phyloP scores from a whole-genome alignment of 2,113 vertebrate species.

The Anoplopoma fimbria region DNA sequence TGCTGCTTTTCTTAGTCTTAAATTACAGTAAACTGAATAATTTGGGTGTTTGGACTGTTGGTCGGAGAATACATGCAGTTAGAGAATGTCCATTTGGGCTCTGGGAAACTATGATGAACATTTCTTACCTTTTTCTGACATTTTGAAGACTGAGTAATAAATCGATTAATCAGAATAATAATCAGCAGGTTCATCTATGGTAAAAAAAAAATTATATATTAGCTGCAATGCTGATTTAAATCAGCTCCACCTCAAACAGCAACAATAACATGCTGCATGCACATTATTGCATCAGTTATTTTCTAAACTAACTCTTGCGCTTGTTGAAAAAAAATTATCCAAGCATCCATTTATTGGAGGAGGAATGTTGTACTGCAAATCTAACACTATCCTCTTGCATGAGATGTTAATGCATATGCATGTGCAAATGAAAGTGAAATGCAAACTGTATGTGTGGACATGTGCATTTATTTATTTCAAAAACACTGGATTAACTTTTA shows the following conservation, averaged over 20 bases:
- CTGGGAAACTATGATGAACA: too few species aligned
- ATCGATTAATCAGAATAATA: neutral
- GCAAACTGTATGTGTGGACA: neutral
- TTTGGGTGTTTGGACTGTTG: too few species aligned
- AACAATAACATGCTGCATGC: neutral
- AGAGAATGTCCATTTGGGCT: too few species aligned
- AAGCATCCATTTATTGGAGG: too few species aligned
- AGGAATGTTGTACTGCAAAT: neutral
- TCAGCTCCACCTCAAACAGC: too few species aligned
- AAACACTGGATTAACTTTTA: slow-evolving; percentile 20
- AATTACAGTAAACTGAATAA: too few species aligned
- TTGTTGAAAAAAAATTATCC: too few species aligned
- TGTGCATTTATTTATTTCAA: neutral
- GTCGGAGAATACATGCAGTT: too few species aligned
- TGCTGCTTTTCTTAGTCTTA: too few species aligned
- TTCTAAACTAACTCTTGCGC: too few species aligned
- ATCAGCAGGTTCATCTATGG: neutral
- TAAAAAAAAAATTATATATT: too few species aligned
- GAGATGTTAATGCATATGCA: neutral
- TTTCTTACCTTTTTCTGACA: too few species aligned
- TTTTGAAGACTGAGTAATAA: neutral
- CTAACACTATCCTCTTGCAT: neutral
- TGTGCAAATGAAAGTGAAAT: neutral
- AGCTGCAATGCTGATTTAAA: neutral
- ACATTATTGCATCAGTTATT: neutral